A percentile compares a stretch with the other conserved stretches of the same genome.
Evolutionary conservation across 2,888 invertebrate genomes (phyloP).

Genomic region (Anodontia alba): DNA sequence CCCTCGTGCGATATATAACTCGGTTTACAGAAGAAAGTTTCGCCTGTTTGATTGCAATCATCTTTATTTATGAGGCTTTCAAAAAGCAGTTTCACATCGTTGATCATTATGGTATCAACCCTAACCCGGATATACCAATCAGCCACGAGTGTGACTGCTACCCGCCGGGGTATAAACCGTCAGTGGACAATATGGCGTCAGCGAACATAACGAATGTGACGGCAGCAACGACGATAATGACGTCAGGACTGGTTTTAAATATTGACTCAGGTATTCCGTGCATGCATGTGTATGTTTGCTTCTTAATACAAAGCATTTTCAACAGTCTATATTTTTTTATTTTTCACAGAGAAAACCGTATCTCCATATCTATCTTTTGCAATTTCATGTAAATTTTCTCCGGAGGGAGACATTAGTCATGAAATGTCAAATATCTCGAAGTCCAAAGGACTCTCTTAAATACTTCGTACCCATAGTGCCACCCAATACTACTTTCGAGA

Average conservation of each 20-base stretch:
- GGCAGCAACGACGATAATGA: constrained; percentile 40
- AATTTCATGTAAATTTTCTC: no score
- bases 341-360: no score
- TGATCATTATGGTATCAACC: constrained; percentile 54
- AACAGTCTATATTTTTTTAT: no score
- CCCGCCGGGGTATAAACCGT: constrained; percentile 32
- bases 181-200: neutral
- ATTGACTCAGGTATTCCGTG: neutral
- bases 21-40: constrained; percentile 99
- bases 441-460: no score
- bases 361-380: no score
- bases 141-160: constrained; percentile 56
- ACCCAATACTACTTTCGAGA: no score
- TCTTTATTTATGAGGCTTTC: constrained; percentile 99
- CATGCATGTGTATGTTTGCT: no score
- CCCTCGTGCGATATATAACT: constrained; percentile 98
- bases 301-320: no score
- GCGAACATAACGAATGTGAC: constrained; percentile 17
- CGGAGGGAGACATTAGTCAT: no score
- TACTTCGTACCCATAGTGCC: no score
- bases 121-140: constrained; percentile 38
- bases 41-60: constrained; percentile 98
- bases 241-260: neutral
- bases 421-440: no score
- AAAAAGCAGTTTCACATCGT: constrained; percentile 92